phyloP scores from a whole-genome alignment of 2,113 vertebrate genomes.

The Eclectus roratus region DNA sequence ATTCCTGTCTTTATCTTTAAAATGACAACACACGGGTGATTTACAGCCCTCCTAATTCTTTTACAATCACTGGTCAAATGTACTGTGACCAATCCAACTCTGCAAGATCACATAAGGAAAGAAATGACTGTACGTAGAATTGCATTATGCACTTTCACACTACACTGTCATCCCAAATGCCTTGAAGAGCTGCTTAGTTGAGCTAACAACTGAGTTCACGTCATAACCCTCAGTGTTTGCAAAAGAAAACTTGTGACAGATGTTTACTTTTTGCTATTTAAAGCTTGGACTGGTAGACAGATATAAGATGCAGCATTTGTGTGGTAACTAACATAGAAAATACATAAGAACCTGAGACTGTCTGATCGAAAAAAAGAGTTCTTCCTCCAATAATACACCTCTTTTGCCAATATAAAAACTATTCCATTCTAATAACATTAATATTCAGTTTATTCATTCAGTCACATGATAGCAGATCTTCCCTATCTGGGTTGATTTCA shows the following conservation, averaged over 20 bases:
- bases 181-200: neutral
- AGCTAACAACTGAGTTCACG: neutral
- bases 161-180: slow-evolving; percentile 11
- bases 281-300: neutral
- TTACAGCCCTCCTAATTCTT: slow-evolving; percentile 64
- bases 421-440: neutral
- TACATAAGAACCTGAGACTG: neutral
- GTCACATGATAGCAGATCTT: neutral
- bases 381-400: neutral
- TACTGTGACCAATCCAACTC: slow-evolving; percentile 35
- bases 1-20: slow-evolving; percentile 67
- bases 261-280: neutral
- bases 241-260: neutral
- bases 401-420: neutral
- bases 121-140: slow-evolving; percentile 24
- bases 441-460: neutral
- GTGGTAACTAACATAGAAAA: neutral
- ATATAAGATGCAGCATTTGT: neutral
- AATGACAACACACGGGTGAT: slow-evolving; percentile 55
- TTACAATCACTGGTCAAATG: slow-evolving; percentile 53
- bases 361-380: neutral
- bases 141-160: slow-evolving; percentile 21
- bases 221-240: neutral
- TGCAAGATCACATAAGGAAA: slow-evolving; percentile 34
- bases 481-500: neutral